phyloP scores from a whole-genome alignment of 2,797 vertebrate species.

The Mallotus villosus region DNA sequence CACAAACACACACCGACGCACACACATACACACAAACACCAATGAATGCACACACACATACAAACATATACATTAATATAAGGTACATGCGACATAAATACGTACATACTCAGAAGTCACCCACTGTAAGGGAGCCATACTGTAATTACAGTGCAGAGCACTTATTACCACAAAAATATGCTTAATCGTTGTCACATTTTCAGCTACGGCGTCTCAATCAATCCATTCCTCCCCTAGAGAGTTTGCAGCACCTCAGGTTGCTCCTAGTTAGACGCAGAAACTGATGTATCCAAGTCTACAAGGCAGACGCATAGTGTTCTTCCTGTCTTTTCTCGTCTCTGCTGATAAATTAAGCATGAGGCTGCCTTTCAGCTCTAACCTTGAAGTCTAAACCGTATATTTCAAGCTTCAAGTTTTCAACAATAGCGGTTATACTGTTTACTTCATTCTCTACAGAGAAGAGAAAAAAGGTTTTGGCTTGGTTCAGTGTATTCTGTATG shows the following conservation, averaged over 20 bases:
- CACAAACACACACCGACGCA: slow-evolving; percentile 8
- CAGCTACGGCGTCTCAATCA: neutral
- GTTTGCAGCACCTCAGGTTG: too few species aligned
- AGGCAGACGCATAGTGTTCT: neutral
- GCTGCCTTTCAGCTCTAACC: slow-evolving; percentile 40
- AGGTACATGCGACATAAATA: slow-evolving; percentile 1
- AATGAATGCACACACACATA: slow-evolving; percentile 4
- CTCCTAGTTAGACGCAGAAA: neutral
- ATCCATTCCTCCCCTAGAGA: neutral
- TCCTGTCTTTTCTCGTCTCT: slow-evolving; percentile 46
- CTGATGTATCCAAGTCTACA: neutral
- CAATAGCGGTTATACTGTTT: neutral
- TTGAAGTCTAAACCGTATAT: slow-evolving; percentile 33
- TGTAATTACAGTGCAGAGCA: neutral
- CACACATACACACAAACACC: slow-evolving; percentile 6
- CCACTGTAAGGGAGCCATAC: neutral
- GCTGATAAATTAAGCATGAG: slow-evolving; percentile 67
- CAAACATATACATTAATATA: slow-evolving; percentile 2
- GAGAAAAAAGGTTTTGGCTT: too few species aligned
- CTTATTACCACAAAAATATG: neutral
- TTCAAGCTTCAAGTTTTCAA: slow-evolving; percentile 4
- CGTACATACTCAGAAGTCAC: slow-evolving; percentile 9
- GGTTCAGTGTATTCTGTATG: neutral
- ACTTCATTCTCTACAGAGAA: neutral
- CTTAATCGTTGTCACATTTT: neutral